Evolutionary conservation across 2,113 vertebrate genomes (phyloP), one percentile per base, ranked within the genome.

Genomic region (Conger conger): DNA sequence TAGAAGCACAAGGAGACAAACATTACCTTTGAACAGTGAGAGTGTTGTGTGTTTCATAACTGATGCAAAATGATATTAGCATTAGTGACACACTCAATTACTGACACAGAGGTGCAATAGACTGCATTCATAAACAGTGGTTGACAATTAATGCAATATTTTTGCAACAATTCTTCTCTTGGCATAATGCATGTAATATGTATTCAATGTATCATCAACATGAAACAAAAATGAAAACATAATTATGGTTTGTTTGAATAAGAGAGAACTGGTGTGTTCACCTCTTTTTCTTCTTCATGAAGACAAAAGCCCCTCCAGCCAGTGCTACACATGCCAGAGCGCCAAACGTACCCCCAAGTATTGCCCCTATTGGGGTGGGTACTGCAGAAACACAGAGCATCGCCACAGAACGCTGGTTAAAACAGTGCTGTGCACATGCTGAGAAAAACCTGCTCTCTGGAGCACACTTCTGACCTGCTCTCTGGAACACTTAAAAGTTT

Each of bases 271-370:
- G 33, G 2, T 17, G 11, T 30, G 95, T 94, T 96, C 82, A 95
- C 95, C 93, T 92, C 50, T 88, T 63, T 88, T 91, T 93, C 88
- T 89, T 88, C 73, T 87, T 88, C 87, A 91, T 73, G n/a, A 8
- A 92, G 88, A 89, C 87, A 0, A 90, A 1, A 20, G 91, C 82
- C 0, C 90, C 0, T 1, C 50, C 85, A 78, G 91, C 87, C 13
- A 82, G 23, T 0, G 37, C 88, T 0, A 92, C 20, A 1, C 82
- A 84, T 0, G 90, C 0, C 1, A 96, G 83, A 79, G 94, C 83
- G 0, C 15, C 93, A 68, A 96, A 95, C 85, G 94, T 80, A 63
- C 95, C 95, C 63, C 93, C 95, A 36, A 94, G 93, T 36, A 96
- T 92, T 73, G 94, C 92, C 16, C 95, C 94, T 0, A 15, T 93